Evolutionary conservation across 1,140 invertebrate genomes (phyloP).

Genomic region (Lepidurus arcticus): DNA sequence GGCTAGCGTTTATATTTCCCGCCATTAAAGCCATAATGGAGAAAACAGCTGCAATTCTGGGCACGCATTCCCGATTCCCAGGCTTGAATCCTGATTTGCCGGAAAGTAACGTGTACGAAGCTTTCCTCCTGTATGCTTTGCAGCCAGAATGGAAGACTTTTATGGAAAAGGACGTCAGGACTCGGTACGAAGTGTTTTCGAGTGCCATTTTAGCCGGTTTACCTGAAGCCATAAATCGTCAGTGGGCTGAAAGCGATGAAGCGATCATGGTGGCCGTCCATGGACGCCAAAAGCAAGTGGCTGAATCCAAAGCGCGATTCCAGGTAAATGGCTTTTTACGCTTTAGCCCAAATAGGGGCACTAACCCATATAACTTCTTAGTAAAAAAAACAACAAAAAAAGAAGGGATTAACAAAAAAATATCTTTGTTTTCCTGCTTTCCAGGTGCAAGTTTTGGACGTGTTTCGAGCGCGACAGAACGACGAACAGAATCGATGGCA

Average conservation of each 20-base stretch:
- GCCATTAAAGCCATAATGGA: conserved; percentile 59
- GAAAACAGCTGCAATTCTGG: conserved; percentile 50
- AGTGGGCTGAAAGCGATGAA: conserved; percentile 57
- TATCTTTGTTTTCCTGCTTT: conserved; percentile 35
- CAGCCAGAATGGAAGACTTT: conserved; percentile 55
- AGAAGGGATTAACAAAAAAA: neutral
- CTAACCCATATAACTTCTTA: neutral
- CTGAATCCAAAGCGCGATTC: conserved; percentile 55
- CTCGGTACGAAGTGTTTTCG: conserved; percentile 24
- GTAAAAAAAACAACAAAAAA: neutral
- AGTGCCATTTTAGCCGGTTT: conserved; percentile 40
- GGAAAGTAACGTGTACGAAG: conserved; percentile 54
- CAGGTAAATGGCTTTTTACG: conserved; percentile 45
- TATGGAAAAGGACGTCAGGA: conserved; percentile 52
- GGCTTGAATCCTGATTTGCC: conserved; percentile 52
- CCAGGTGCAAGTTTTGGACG: conserved; percentile 52
- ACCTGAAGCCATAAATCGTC: conserved; percentile 52
- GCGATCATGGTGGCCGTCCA: conserved; percentile 54
- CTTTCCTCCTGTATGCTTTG: conserved; percentile 55
- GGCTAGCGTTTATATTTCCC: conserved; percentile 58
- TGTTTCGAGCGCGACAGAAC: conserved; percentile 48
- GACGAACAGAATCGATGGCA: conserved; percentile 52
- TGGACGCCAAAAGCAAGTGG: conserved; percentile 52
- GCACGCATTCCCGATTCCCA: conserved; percentile 50
- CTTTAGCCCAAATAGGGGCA: neutral